Percentiles rank a stretch among this genome's conserved stretches.
These are phyloP conservation scores for Carassius auratus DNA, from an alignment of 2,113 vertebrate species.

Conservation along the genomic window DNA sequence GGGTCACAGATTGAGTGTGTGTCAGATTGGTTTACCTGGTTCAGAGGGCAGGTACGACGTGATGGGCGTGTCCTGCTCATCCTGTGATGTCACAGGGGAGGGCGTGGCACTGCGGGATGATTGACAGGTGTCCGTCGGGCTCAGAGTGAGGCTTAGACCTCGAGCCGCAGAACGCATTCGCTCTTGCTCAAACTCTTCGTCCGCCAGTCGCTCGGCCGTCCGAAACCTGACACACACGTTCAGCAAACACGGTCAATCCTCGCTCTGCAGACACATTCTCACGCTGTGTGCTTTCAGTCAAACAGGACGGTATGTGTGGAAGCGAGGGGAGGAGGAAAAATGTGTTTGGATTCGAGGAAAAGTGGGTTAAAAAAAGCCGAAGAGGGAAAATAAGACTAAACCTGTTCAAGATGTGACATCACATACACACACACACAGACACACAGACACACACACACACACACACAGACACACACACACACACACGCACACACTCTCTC, in stretches of 20 bases:
- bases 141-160: constrained; percentile 82
- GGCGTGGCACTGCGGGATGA: constrained; percentile 75
- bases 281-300: neutral
- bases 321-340: neutral
- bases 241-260: neutral
- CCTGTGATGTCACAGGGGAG: constrained; percentile 75
- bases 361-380: constrained; percentile 46
- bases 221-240: constrained; percentile 83
- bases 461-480: neutral
- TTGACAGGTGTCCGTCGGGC: constrained; percentile 75
- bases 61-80: constrained; percentile 67
- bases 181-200: constrained; percentile 87
- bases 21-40: constrained; percentile 61
- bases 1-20: neutral
- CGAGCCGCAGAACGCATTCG: constrained; percentile 77
- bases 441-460: neutral
- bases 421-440: neutral
- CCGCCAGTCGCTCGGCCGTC: constrained; percentile 89
- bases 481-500: too few species aligned
- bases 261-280: too few species aligned
- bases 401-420: constrained; percentile 67
- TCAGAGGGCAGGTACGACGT: constrained; percentile 63
- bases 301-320: neutral
- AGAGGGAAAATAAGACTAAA: constrained; percentile 62
- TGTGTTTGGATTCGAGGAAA: constrained; percentile 27